Evolutionary conservation across 1,140 invertebrate species (phyloP).

Genomic region (Aphidius ervi): DNA sequence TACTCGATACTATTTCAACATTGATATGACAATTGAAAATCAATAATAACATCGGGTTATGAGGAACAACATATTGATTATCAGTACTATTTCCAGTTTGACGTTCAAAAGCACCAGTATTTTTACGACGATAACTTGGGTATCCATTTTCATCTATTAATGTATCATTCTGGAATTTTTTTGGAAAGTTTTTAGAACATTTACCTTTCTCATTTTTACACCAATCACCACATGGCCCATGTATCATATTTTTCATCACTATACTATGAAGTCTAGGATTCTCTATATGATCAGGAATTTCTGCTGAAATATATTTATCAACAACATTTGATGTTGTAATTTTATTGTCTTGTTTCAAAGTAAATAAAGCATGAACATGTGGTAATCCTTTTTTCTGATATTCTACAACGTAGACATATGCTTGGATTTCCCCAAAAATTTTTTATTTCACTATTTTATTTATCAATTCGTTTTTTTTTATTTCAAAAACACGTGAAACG

Average conservation of each 20-base stretch:
- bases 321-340: slow-evolving; percentile 13
- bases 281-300: slow-evolving; percentile 22
- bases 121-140: slow-evolving; percentile 18
- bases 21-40: slow-evolving; percentile 19
- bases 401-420: slow-evolving; percentile 12
- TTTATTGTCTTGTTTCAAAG: slow-evolving; percentile 27
- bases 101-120: slow-evolving; percentile 4
- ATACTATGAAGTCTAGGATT: slow-evolving; percentile 16
- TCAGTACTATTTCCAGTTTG: not conserved
- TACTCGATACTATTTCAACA: slow-evolving; percentile 15
- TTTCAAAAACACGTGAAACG: slow-evolving; percentile 17
- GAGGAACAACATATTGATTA: slow-evolving; percentile 14
- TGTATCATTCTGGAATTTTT: slow-evolving; percentile 33
- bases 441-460: slow-evolving; percentile 15
- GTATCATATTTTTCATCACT: slow-evolving; percentile 27
- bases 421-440: slow-evolving; percentile 8
- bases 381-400: slow-evolving; percentile 18
- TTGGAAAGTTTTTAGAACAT: slow-evolving; percentile 38
- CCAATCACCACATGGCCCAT: slow-evolving; percentile 37
- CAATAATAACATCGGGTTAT: slow-evolving; percentile 11
- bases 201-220: slow-evolving; percentile 17
- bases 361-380: slow-evolving; percentile 22
- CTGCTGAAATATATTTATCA: slow-evolving; percentile 25
- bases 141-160: slow-evolving; percentile 37
- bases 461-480: slow-evolving; percentile 9